Evolutionary conservation across 92 coral and sea anemone species (phyloP).

Genomic region (Palythoa caribaeorum): DNA sequence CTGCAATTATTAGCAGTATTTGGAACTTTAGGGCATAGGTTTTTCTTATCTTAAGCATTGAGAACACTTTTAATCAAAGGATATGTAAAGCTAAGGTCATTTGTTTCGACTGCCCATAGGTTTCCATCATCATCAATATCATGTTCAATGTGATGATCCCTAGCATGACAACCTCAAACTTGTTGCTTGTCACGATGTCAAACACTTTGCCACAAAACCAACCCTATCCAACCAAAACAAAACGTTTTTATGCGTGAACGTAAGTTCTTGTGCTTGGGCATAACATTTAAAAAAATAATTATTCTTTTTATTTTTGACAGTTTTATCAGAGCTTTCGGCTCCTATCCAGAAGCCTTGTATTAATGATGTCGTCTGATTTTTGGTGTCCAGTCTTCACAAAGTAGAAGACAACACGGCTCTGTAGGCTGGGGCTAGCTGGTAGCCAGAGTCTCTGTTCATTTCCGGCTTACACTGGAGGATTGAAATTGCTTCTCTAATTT

Average conservation of each 20-base stretch:
- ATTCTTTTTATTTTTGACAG: no score
- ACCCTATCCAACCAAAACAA: constrained; percentile 62
- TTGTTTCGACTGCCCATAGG: constrained; percentile 74
- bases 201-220: constrained; percentile 77
- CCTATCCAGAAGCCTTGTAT: no score
- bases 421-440: no score
- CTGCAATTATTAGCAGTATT: neutral
- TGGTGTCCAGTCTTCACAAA: no score
- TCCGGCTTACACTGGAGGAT: no score
- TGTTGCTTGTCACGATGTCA: constrained; percentile 80
- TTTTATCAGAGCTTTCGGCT: no score
- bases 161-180: constrained; percentile 81
- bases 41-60: neutral
- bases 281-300: no score
- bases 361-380: no score
- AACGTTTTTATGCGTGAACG: neutral
- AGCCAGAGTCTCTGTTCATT: no score
- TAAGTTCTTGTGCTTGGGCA: no score
- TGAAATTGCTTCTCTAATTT: no score
- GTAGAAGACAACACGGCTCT: no score
- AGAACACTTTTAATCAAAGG: constrained; percentile 59
- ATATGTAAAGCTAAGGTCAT: constrained; percentile 79
- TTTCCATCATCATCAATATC: constrained; percentile 88
- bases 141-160: constrained; percentile 83
- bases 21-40: neutral